A percentile compares a stretch with the other conserved stretches of the same genome.
phyloP scores from a whole-genome alignment of 2,113 vertebrate species.

The Sebastes schlegelii region DNA sequence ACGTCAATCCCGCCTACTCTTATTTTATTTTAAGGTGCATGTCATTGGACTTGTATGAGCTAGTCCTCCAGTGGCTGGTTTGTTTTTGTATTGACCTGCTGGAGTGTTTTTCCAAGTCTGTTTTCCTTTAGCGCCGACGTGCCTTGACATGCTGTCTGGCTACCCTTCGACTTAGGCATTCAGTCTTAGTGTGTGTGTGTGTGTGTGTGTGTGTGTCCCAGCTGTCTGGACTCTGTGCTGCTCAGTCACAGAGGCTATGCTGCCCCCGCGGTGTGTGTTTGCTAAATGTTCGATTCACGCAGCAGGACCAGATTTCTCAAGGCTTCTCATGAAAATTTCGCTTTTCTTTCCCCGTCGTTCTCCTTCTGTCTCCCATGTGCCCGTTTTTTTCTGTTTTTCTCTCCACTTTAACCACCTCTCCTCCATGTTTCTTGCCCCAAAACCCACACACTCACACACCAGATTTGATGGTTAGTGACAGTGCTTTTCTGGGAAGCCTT shows the following conservation, averaged over 20 bases:
- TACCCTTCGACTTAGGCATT: constrained; percentile 36
- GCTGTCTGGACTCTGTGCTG: constrained; percentile 45
- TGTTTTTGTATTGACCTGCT: constrained; percentile 47
- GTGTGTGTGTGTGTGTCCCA: constrained; percentile 36
- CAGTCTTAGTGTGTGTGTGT: constrained; percentile 28
- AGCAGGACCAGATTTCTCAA: constrained; percentile 24
- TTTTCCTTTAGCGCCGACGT: constrained; percentile 42
- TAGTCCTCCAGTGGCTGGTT: not conserved
- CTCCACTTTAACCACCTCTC: not conserved
- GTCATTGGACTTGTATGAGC: not conserved
- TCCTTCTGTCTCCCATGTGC: not conserved
- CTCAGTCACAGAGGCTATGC: constrained; percentile 23
- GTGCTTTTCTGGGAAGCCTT: constrained; percentile 25
- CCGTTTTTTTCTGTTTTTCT: not conserved
- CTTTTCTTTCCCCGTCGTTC: not conserved
- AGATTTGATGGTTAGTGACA: constrained; percentile 13
- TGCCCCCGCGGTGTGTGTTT: constrained; percentile 53
- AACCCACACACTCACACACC: not conserved
- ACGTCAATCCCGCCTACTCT: constrained; percentile 1
- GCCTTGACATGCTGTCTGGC: constrained; percentile 67
- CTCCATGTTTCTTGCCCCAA: not conserved
- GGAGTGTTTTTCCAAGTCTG: constrained; percentile 52
- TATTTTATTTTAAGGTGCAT: constrained; percentile 18
- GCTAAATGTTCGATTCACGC: constrained; percentile 29
- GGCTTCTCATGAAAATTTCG: not conserved